Percentiles rank a stretch among this genome's conserved stretches.
These are phyloP conservation scores for Phlogophora meticulosa DNA, from an alignment of 2,888 invertebrate genomes.

Conservation along the genomic window DNA sequence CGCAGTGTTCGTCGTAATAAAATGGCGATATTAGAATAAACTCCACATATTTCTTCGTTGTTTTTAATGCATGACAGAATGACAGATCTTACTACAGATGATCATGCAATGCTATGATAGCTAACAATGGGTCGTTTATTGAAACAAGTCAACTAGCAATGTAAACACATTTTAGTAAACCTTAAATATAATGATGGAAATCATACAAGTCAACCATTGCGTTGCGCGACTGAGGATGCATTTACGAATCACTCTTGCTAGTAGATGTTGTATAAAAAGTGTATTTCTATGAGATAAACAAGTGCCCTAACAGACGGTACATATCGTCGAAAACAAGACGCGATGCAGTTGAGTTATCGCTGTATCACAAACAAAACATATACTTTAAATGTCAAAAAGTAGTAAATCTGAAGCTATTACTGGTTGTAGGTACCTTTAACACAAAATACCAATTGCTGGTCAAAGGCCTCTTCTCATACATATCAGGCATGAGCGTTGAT, in stretches of 20 bases:
- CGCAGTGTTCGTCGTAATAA: no score
- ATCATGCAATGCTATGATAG: constrained; percentile 70
- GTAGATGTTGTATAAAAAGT: no score
- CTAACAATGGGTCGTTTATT: constrained; percentile 73
- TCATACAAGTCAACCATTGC: constrained; percentile 56
- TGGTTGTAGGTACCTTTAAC: no score
- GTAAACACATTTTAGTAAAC: constrained; percentile 65
- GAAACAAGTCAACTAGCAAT: constrained; percentile 66
- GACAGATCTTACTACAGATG: constrained; percentile 79
- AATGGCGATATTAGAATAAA: constrained; percentile 58
- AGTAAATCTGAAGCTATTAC: no score
- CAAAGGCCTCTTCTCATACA: no score
- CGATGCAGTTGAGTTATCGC: no score
- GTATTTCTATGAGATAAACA: neutral
- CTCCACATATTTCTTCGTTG: constrained; percentile 80
- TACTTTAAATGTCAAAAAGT: no score
- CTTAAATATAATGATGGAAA: constrained; percentile 55
- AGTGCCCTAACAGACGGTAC: no score
- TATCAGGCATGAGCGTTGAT: no score
- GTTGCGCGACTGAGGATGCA: constrained; percentile 30
- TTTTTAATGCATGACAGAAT: constrained; percentile 84
- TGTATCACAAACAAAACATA: no score
- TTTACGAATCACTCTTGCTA: constrained; percentile 49
- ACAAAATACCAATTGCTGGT: no score
- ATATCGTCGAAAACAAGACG: no score